phyloP scores from a whole-genome alignment of 1,140 invertebrate species.

The Condylostylus longicornis region DNA sequence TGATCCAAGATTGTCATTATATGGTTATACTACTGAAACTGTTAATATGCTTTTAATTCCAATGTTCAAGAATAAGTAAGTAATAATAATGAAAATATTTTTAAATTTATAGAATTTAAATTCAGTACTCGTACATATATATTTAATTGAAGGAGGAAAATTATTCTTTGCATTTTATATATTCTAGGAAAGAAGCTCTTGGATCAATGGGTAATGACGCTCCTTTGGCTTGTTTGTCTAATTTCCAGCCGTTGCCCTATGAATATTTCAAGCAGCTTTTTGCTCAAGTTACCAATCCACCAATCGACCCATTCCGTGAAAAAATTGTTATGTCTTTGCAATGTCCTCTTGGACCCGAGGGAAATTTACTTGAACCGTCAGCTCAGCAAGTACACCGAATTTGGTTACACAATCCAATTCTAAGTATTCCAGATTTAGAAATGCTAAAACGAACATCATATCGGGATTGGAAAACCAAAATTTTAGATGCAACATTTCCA shows the following conservation, averaged over 20 bases:
- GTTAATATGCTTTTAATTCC: conserved; percentile 86
- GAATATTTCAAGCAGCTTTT: conserved; percentile 99
- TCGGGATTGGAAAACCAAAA: conserved; percentile 78
- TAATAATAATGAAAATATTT: conserved; percentile 1
- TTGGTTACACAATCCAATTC: conserved; percentile 86
- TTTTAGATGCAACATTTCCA: conserved; percentile 82
- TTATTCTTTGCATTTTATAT: background rate
- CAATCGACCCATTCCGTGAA: conserved; percentile 98
- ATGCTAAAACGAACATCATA: conserved; percentile 72
- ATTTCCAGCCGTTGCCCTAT: conserved; percentile 86
- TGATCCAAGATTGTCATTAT: conserved; percentile 78
- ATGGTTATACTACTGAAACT: conserved; percentile 90
- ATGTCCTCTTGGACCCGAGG: conserved; percentile 80
- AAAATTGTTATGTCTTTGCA: conserved; percentile 97
- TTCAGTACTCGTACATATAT: background rate
- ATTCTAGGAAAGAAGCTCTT: conserved; percentile 84
- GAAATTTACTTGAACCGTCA: conserved; percentile 84
- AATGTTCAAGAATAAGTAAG: conserved; percentile 82
- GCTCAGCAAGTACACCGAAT: conserved; percentile 81
- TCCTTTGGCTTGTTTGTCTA: conserved; percentile 87
- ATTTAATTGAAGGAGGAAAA: conserved; percentile 1
- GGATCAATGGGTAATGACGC: conserved; percentile 99
- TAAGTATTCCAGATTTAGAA: conserved; percentile 81
- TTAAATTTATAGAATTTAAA: conserved; percentile 4
- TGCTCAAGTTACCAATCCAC: conserved; percentile 99